Evolutionary conservation across 2,797 vertebrate genomes (phyloP).

Genomic region (Acanthis flammea): DNA sequence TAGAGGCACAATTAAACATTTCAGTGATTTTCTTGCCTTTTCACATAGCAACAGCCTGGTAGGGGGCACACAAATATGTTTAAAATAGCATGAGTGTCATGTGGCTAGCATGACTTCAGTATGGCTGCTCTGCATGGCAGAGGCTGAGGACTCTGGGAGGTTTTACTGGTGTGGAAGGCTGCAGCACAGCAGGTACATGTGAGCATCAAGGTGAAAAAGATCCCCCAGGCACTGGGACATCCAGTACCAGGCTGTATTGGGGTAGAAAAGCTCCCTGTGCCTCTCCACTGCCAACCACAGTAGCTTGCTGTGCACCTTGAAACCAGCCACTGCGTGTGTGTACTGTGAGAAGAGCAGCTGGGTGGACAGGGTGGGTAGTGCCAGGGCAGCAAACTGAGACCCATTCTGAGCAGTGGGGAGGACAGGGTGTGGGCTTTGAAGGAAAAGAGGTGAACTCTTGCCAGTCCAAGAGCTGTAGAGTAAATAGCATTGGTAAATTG

Average conservation of each 20-base stretch:
- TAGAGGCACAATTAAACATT: background rate
- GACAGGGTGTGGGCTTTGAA: fast-evolving
- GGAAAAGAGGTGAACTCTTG: background rate
- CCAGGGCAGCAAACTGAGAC: background rate
- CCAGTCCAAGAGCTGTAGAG: no score
- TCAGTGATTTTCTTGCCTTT: background rate
- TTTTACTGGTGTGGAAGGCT: background rate
- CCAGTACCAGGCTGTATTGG: fast-evolving
- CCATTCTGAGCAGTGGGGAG: no score
- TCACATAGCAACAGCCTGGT: background rate
- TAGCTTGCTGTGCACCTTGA: fast-evolving
- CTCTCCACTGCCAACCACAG: fast-evolving
- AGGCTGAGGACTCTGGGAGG: background rate
- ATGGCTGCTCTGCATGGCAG: fast-evolving
- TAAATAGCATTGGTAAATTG: background rate
- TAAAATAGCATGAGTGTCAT: background rate
- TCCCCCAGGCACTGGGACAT: background rate
- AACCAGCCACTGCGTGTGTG: fast-evolving
- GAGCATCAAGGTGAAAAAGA: no score
- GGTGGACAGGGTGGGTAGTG: background rate
- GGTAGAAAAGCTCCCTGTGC: fast-evolving
- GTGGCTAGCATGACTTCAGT: background rate
- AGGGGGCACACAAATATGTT: fast-evolving
- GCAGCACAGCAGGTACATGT: background rate
- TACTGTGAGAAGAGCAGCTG: no score